These are phyloP conservation scores for Caenorhabditis imperialis DNA, from an alignment of 2,888 invertebrate genomes.

Conservation along the genomic window DNA sequence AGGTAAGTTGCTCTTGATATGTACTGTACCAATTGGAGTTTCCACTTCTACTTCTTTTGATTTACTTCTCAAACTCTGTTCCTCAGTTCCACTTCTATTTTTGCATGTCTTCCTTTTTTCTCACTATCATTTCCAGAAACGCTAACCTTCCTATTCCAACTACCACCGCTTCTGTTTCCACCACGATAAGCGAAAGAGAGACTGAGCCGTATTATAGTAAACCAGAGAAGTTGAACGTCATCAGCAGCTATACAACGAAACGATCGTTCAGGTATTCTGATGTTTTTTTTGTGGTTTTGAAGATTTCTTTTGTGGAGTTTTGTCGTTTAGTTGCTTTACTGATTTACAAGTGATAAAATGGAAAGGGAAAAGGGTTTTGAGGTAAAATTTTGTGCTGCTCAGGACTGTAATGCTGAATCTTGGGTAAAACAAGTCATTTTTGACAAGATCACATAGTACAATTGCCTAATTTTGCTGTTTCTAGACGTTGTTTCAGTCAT, in stretches of 20 bases:
- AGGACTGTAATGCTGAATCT: too few relatives aligned
- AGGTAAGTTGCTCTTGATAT: constrained; percentile 42
- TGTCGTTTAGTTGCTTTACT: constrained; percentile 6
- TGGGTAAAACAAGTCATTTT: too few relatives aligned
- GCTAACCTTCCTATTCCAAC: constrained; percentile 49
- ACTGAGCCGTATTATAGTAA: constrained; percentile 55
- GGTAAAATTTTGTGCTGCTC: too few relatives aligned
- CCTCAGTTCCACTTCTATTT: constrained; percentile 2
- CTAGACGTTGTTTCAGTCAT: too few relatives aligned
- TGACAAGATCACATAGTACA: too few relatives aligned
- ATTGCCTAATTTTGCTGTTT: too few relatives aligned
- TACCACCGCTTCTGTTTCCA: constrained; percentile 51
- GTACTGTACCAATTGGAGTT: constrained; percentile 17
- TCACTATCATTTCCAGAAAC: constrained; percentile 48
- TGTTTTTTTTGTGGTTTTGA: constrained; percentile 7
- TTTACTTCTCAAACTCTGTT: not conserved
- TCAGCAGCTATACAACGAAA: constrained; percentile 33
- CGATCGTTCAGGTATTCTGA: constrained; percentile 53
- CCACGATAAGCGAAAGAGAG: constrained; percentile 46
- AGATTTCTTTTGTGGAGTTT: constrained; percentile 24
- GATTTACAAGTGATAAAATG: not conserved
- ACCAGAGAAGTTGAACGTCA: constrained; percentile 44
- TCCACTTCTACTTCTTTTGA: constrained; percentile 15
- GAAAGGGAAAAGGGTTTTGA: too few relatives aligned
- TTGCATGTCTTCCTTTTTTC: constrained; percentile 36